Conservation (phyloP, 2,797 vertebrate species). For the Natrix natrix region DNA sequence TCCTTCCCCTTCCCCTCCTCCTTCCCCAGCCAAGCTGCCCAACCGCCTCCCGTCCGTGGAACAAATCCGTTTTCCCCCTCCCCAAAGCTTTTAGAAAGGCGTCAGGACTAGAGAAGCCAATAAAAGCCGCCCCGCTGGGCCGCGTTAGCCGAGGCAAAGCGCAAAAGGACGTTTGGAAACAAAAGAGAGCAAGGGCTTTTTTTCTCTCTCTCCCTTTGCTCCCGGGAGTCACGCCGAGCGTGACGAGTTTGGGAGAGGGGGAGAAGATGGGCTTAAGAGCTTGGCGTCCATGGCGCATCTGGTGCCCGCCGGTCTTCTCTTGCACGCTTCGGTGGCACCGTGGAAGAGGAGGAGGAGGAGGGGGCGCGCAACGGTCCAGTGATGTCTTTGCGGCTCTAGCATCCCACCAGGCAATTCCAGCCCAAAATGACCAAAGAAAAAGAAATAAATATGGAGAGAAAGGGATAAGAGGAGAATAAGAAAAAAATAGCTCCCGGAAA, state of each 20-base stretch:
- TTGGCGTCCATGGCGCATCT: no score
- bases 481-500: no score
- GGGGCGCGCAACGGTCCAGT: no score
- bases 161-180: not conserved
- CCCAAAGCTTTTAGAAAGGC: not conserved
- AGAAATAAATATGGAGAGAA: no score
- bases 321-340: not conserved
- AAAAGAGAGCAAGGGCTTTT: not conserved
- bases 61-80: not conserved
- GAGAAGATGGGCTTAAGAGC: not conserved
- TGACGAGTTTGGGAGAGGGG: no score
- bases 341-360: fast-evolving
- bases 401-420: no score
- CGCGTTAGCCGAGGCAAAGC: not conserved
- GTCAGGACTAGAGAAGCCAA: not conserved
- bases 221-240: not conserved
- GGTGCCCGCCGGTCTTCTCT: not conserved
- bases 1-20: not conserved
- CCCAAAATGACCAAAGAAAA: no score
- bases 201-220: fast-evolving
- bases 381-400: not conserved
- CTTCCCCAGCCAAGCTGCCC: not conserved
- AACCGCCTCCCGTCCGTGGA: not conserved
- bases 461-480: no score
- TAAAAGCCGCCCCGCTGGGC: not conserved